Base-by-base conservation (phyloP, 2,113 vertebrate species). In the Merops nubicus region DNA sequence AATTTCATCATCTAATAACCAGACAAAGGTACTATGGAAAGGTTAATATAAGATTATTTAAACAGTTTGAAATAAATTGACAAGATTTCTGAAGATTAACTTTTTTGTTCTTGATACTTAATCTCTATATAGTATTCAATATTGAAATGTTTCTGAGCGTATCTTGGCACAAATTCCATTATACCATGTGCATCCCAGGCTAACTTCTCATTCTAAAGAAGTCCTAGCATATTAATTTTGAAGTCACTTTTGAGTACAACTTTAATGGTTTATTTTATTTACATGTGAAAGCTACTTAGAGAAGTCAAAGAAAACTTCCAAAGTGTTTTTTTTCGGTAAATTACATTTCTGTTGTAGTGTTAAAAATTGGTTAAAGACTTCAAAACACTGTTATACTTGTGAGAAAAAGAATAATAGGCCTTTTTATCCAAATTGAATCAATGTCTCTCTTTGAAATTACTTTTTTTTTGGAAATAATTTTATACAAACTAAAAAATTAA, bases 121-220 rank as follows among this genome's bases (percentile, higher is more conserved):
- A 64, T 47, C 28, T n/a, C n/a, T 51, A 15, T 31, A 31, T 11
- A 29, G 5, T 64, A 47, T 54, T 74, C 81, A 78, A 87, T 28
- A 28, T 0, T 63, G 11, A 70, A 81, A 40, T 62, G 8, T 53
- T 85, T 89, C 67, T 87, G 28, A 84, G 31, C 20, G 20, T 59
- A 45, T 19, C 29, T 83, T 88, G 33, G 47, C 43, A 76, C 9
- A 88, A 72, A 85, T 82, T 90, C 33, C 15, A 38, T 73, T 69
- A 62, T 48, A 33, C 3, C 4, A 9, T 34, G 8, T 6, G 3
- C 16, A 68, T 28, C 7, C 3, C 21, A 60, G 26, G 1, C 4
- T 54, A 70, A 6, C 2, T 54, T 88, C 73, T 38, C 28, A 74
- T 75, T 72, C 18, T 59, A 7, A 34, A 51, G 48, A 75, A 48